Percentiles rank a stretch among this genome's conserved stretches.
Conservation (phyloP, 1,140 invertebrate species). For the Megathymus violae region DNA sequence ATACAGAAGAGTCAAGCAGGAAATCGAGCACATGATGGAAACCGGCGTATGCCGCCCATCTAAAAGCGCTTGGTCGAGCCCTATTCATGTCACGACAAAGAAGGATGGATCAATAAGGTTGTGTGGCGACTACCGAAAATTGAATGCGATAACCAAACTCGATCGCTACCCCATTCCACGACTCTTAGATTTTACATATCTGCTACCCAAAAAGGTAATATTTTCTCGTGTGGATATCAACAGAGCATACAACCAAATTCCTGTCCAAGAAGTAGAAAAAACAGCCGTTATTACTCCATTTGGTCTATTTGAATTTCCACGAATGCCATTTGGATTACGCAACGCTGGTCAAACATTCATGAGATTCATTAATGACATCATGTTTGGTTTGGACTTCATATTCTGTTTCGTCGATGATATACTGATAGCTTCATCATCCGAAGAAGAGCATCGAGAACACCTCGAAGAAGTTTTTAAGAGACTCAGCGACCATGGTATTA, state of each 20-base stretch:
- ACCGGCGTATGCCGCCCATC: constrained; percentile 3
- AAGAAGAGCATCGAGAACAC: constrained; percentile 1
- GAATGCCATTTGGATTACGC: constrained; percentile 12
- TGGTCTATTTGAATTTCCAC: constrained; percentile 2
- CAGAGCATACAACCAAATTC: constrained; percentile 4
- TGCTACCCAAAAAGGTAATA: constrained; percentile 1
- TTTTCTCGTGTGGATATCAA: constrained; percentile 15
- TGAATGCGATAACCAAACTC: constrained; percentile 4
- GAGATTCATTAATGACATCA: constrained; percentile 3
- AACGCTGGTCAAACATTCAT: constrained; percentile 11
- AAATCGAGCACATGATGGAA: constrained; percentile 1
- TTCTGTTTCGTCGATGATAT: constrained; percentile 5
- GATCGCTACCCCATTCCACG: constrained; percentile 8
- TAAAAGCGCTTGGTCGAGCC: constrained; percentile 7
- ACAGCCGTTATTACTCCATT: constrained; percentile 2
- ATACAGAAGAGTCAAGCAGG: neutral
- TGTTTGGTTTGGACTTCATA: constrained; percentile 6
- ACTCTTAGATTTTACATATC: neutral
- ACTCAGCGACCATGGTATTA: neutral
- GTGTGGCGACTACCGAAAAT: constrained; percentile 9
- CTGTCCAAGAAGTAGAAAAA: neutral
- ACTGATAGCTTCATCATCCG: constrained; percentile 4
- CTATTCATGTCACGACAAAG: constrained; percentile 10
- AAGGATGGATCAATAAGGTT: constrained; percentile 9
- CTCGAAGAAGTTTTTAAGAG: constrained; percentile 1